phyloP scores from a whole-genome alignment of 2,797 vertebrate species.

The Cuculus canorus region DNA sequence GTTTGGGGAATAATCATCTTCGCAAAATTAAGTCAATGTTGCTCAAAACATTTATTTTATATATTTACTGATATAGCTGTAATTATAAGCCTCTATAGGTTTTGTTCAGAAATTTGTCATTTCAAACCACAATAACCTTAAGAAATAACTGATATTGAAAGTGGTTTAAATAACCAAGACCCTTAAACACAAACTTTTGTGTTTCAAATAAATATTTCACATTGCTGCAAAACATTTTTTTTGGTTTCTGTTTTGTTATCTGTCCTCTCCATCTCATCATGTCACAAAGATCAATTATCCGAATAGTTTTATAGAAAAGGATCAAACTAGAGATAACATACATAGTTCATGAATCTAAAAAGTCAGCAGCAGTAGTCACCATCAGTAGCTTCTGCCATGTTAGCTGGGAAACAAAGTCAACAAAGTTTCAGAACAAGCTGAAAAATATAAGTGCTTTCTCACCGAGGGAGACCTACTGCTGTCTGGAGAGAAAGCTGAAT shows the following conservation, averaged over 20 bases:
- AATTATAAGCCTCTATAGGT: neutral
- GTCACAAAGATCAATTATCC: conserved; percentile 28
- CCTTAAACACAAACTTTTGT: neutral
- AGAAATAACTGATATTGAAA: neutral
- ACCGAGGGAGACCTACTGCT: neutral
- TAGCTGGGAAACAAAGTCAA: conserved; percentile 32
- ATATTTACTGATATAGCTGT: neutral
- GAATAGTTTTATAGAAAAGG: conserved; percentile 10
- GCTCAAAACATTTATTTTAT: neutral
- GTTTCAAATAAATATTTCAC: conserved; percentile 27
- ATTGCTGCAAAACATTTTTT: neutral
- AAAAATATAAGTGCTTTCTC: neutral
- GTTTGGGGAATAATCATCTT: neutral
- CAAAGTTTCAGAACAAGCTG: neutral
- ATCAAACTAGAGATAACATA: neutral
- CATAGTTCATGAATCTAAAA: neutral
- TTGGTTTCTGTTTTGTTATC: neutral
- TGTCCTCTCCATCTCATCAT: neutral
- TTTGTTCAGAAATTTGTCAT: neutral
- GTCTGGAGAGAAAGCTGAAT: neutral
- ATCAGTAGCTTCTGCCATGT: neutral
- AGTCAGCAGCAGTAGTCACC: neutral
- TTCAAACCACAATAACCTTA: neutral
- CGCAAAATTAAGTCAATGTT: neutral
- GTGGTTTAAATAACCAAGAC: neutral